Evolutionary conservation across 2,797 vertebrate species (phyloP).

Genomic region (Myripristis jacobus): DNA sequence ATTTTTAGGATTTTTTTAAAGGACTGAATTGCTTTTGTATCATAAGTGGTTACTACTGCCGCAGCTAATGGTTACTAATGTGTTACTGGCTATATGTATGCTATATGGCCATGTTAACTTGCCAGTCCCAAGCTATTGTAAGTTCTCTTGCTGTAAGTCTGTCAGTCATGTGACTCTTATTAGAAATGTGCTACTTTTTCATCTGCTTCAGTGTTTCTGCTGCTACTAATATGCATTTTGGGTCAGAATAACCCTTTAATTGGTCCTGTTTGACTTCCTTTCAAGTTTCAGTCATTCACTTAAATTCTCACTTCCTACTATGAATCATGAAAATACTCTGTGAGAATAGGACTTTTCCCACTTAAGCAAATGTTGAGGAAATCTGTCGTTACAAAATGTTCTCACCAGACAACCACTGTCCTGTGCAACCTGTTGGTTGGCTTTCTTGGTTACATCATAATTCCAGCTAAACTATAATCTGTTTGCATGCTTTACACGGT

Average conservation of each 20-base stretch:
- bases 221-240: neutral
- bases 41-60: neutral
- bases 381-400: no score
- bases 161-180: neutral
- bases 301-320: neutral
- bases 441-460: no score
- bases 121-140: no score
- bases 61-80: neutral
- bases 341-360: neutral
- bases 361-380: neutral
- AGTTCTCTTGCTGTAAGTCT: neutral
- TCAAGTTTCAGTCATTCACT: neutral
- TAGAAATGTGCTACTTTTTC: no score
- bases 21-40: slow-evolving; percentile 5
- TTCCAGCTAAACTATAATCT: neutral
- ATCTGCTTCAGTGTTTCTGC: no score
- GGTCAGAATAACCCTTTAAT: neutral
- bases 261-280: neutral
- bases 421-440: no score
- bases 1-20: neutral
- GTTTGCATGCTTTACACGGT: neutral
- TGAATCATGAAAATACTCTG: neutral
- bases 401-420: no score
- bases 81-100: slow-evolving; percentile 12
- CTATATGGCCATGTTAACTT: no score